phyloP scores from a whole-genome alignment of 2,113 vertebrate species.

The Anarhynchus alexandrinus region DNA sequence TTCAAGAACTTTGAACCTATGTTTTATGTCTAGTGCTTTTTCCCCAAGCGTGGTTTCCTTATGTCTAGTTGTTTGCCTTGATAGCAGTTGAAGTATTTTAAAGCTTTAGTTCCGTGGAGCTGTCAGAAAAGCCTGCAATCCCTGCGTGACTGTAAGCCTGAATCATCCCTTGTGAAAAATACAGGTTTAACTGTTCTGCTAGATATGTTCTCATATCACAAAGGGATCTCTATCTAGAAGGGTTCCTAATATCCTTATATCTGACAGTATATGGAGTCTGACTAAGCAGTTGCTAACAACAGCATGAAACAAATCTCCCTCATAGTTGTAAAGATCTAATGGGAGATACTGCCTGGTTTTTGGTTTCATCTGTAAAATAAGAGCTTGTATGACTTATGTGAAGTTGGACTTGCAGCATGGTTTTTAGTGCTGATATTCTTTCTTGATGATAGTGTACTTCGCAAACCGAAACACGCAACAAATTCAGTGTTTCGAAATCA shows the following conservation, averaged over 20 bases:
- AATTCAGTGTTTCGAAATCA: not conserved
- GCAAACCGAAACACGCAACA: not conserved
- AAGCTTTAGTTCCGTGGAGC: not conserved
- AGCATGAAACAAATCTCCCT: not conserved
- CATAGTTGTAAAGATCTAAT: not conserved
- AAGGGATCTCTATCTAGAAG: not conserved
- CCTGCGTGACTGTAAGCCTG: not conserved
- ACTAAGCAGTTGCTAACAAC: not conserved
- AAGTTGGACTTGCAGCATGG: not conserved
- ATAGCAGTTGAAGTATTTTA: not conserved
- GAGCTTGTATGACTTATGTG: not conserved
- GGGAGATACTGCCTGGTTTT: not conserved
- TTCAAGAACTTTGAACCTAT: constrained; percentile 1
- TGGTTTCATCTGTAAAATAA: not conserved
- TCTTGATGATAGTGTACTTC: not conserved
- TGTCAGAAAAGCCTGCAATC: not conserved
- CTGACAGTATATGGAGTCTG: not conserved
- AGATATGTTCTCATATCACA: not conserved
- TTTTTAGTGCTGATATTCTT: not conserved
- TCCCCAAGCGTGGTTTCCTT: not conserved
- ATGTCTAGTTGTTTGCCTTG: not conserved
- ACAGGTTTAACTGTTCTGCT: not conserved
- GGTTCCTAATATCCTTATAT: not conserved
- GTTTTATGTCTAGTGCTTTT: not conserved
- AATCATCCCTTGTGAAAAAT: not conserved